phyloP scores from a whole-genome alignment of 2,797 vertebrate genomes.

The Pachyuromys duprasi region DNA sequence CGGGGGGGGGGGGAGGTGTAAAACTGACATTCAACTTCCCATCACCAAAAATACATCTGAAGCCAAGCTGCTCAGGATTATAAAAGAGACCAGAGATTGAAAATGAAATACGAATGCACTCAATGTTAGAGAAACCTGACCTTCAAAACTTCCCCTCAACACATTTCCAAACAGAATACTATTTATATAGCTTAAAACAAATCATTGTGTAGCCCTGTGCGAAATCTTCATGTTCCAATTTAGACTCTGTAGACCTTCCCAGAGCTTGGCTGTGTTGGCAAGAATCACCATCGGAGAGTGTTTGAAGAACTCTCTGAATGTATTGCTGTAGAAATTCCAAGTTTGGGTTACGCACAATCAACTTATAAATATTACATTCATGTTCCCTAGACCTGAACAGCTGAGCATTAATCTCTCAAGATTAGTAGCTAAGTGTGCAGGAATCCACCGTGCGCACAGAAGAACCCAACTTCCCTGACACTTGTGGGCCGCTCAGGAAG shows the following conservation, averaged over 20 bases:
- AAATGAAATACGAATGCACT: slow-evolving; percentile 55
- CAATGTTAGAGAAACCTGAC: slow-evolving; percentile 67
- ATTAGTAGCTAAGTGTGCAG: slow-evolving; percentile 60
- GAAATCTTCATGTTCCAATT: slow-evolving; percentile 81
- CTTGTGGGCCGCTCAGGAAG: slow-evolving; percentile 65
- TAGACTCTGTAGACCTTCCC: slow-evolving; percentile 68
- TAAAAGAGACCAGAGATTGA: slow-evolving; percentile 63
- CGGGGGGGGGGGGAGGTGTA: not conserved
- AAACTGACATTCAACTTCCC: slow-evolving; percentile 62
- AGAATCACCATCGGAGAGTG: not conserved
- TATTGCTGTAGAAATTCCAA: slow-evolving; percentile 44
- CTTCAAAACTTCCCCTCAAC: slow-evolving; percentile 80
- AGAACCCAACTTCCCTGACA: slow-evolving; percentile 59
- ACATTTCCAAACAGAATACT: slow-evolving; percentile 80
- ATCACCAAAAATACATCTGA: slow-evolving; percentile 51
- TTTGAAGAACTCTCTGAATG: slow-evolving; percentile 59
- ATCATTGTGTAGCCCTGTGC: slow-evolving; percentile 75
- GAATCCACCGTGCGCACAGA: slow-evolving; percentile 64
- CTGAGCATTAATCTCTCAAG: slow-evolving; percentile 71
- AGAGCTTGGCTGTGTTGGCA: slow-evolving; percentile 49
- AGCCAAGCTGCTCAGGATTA: slow-evolving; percentile 61
- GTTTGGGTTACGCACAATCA: slow-evolving; percentile 55
- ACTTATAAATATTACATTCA: slow-evolving; percentile 70
- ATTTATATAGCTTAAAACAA: slow-evolving; percentile 85
- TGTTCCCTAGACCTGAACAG: slow-evolving; percentile 64